Percentiles rank a stretch among this genome's conserved stretches.
phyloP scores from a whole-genome alignment of 2,113 vertebrate species.

The Notarius quadriscutis region DNA sequence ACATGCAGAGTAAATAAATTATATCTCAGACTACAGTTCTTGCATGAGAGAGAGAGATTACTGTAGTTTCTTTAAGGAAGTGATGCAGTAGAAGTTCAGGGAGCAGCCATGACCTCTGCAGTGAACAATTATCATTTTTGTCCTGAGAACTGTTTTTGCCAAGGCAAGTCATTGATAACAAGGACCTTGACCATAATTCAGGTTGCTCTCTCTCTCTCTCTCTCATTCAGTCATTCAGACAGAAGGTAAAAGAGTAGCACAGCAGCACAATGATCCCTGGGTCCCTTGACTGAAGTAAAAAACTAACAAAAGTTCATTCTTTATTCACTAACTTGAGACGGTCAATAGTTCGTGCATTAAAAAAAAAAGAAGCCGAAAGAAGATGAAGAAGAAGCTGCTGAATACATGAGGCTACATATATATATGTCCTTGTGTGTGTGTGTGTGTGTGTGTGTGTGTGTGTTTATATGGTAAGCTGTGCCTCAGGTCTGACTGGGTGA shows the following conservation, averaged over 20 bases:
- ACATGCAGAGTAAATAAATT: constrained; percentile 3
- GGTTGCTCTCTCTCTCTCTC: background rate
- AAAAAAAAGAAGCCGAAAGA: background rate
- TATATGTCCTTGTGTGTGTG: background rate
- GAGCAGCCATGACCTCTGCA: background rate
- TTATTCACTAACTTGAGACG: background rate
- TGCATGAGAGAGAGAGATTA: background rate
- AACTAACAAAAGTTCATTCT: background rate
- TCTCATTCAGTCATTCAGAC: background rate
- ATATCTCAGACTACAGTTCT: background rate
- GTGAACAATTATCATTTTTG: constrained; percentile 20
- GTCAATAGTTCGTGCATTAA: background rate
- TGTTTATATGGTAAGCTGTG: constrained; percentile 11
- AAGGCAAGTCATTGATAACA: background rate
- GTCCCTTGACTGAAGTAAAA: background rate
- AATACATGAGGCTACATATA: too few species aligned
- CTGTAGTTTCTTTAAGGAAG: background rate
- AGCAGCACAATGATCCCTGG: background rate
- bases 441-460: constrained; percentile 1
- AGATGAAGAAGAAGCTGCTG: background rate
- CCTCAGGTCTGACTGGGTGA: constrained; percentile 44
- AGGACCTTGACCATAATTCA: background rate
- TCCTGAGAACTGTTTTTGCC: background rate
- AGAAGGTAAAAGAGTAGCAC: background rate
- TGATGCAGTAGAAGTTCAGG: background rate